Percentiles rank a stretch among this genome's conserved stretches.
Evolutionary conservation across 2,797 vertebrate genomes (phyloP).

Genomic region (Simalia tracyae): DNA sequence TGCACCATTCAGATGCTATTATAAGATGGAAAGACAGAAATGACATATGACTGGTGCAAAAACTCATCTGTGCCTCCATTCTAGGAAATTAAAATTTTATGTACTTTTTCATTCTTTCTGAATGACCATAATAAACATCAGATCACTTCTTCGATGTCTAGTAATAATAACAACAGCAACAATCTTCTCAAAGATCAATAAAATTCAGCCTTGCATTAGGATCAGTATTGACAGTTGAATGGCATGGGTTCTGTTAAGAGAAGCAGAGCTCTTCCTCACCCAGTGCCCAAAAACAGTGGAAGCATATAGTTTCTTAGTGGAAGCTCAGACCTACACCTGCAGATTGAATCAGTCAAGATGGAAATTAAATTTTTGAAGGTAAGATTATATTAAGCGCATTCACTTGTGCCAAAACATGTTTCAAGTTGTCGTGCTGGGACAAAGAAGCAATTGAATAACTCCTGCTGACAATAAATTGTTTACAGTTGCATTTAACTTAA

Average conservation of each 20-base stretch:
- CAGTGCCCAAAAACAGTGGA: neutral
- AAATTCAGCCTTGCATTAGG: neutral
- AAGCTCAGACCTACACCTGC: neutral
- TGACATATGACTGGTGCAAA: neutral
- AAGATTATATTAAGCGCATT: neutral
- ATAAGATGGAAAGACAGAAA: slow-evolving; percentile 13
- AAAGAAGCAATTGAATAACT: neutral
- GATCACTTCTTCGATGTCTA: neutral
- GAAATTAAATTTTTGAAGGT: neutral
- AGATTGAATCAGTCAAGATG: neutral
- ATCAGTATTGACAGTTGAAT: neutral
- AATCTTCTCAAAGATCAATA: neutral
- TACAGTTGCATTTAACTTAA: slow-evolving; percentile 13
- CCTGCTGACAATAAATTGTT: slow-evolving; percentile 15
- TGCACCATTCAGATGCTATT: slow-evolving; percentile 41
- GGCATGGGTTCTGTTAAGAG: neutral
- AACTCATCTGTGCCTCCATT: neutral
- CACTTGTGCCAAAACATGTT: neutral
- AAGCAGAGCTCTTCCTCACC: neutral
- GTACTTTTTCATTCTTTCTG: neutral
- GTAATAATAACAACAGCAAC: neutral
- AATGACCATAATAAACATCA: neutral
- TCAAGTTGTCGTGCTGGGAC: neutral
- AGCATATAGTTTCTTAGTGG: neutral
- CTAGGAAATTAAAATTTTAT: neutral